These are phyloP conservation scores for Tinamus guttatus DNA, from an alignment of 2,113 vertebrate genomes.

Conservation along the genomic window DNA sequence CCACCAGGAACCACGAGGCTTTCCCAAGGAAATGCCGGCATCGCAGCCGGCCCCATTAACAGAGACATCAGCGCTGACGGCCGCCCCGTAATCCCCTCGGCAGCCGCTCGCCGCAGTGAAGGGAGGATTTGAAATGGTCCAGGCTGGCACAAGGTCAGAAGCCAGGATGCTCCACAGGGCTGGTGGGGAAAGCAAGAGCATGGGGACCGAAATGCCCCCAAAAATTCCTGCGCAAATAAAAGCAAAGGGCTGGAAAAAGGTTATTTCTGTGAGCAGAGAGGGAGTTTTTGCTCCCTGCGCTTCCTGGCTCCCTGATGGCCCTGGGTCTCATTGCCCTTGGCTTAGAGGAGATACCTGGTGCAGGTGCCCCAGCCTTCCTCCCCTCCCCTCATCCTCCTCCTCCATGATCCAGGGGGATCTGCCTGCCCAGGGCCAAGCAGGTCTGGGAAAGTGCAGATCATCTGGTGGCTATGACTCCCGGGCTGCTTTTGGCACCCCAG, in stretches of 20 bases:
- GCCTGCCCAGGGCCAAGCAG: neutral
- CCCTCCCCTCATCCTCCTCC: neutral
- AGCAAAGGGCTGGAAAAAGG: rapidly evolving
- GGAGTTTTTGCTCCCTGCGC: rapidly evolving
- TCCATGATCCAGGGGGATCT: neutral
- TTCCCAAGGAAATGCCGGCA: neutral
- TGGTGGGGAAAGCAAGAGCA: neutral
- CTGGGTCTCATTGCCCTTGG: neutral
- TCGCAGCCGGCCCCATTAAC: neutral
- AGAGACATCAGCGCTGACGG: slow-evolving; percentile 1
- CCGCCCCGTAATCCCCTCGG: neutral
- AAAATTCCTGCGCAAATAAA: rapidly evolving
- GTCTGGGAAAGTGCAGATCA: rapidly evolving
- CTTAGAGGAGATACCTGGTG: too few species aligned
- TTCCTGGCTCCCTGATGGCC: neutral
- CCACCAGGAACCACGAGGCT: neutral
- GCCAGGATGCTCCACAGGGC: neutral
- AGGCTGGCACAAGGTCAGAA: rapidly evolving
- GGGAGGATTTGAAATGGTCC: neutral
- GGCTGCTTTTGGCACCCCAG: too few species aligned
- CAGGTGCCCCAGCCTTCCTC: neutral
- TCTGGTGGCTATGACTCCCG: too few species aligned
- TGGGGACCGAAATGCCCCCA: too few species aligned
- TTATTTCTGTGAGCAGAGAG: neutral
- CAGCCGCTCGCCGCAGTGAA: neutral